Evolutionary conservation across 2,797 vertebrate genomes (phyloP), one percentile per base, ranked within the genome.

Genomic region (Ispidina lecontei): DNA sequence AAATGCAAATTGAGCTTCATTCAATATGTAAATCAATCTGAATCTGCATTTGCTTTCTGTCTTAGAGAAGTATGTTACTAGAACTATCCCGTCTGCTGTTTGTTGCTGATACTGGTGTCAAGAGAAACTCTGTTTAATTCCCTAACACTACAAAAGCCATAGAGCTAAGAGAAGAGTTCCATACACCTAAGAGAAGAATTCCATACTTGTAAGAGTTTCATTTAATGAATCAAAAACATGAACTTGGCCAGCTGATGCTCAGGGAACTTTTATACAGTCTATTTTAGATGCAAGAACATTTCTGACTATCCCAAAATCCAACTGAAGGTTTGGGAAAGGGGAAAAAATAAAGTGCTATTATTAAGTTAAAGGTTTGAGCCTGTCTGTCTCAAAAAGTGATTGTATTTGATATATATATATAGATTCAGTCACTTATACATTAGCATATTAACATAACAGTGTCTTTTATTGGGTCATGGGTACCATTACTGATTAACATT

Each of bases 11-110:
- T 25, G 22, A 59, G 43, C 49, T 94, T 91, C 59, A 72, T 93
- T 85, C 55, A 49, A 6, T 73, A 91, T 78, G 85, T 78, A 96
- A 96, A 95, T 93, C 92, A 70, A 41, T 70, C 60, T 35, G 47
- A 72, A 78, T 85, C 69, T 91, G 59, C 64, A 63, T 81, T 96
- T 87, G 35, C 28, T 58, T 87, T 89, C 60, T 85, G 35, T 92
- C 79, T 91, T 74, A 43, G 35, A 78, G 73, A 69, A 89, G 43
- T 54, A 52, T 90, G 67, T 73, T 84, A 88, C 86, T 93, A 93
- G 55, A 80, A 83, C 56, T 75, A 12, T 72, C 41, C 87, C 94
- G 87, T 83, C 76, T 91, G 59, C 52, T 87, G 26, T 78, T 91
- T 78, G 79, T 72, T 93, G 70, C 59, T 72, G 56, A 87, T 74